A percentile compares a stretch with the other conserved stretches of the same genome.
phyloP scores from a whole-genome alignment of 2,113 vertebrate species.

The Aegotheles bennettii region DNA sequence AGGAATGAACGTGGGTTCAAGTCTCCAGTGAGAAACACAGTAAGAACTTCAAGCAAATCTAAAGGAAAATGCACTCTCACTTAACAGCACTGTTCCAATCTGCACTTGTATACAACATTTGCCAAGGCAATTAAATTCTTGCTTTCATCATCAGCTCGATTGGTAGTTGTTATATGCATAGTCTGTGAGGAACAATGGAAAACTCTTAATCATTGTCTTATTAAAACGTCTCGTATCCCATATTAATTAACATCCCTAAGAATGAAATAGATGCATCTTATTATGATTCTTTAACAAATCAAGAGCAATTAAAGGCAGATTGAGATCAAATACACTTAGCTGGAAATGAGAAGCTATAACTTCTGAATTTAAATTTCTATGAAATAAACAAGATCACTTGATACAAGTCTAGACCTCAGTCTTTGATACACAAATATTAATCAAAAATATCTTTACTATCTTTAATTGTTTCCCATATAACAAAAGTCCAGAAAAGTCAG shows the following conservation, averaged over 20 bases:
- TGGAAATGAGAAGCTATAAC: not conserved
- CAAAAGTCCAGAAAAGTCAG: not conserved
- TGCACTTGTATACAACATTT: not conserved
- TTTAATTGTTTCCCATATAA: not conserved
- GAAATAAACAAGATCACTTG: not conserved
- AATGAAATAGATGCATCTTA: not conserved
- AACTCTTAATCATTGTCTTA: not conserved
- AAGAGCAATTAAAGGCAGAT: not conserved
- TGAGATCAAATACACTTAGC: not conserved
- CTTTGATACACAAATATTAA: not conserved
- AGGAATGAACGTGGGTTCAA: fast-evolving
- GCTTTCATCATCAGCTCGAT: not conserved
- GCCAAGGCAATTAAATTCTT: not conserved
- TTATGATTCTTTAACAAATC: not conserved
- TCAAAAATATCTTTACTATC: not conserved
- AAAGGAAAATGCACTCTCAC: not conserved
- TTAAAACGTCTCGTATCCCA: not conserved
- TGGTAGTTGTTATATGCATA: not conserved
- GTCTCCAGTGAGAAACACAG: not conserved
- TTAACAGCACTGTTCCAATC: not conserved
- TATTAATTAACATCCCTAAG: not conserved
- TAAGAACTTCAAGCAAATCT: not conserved
- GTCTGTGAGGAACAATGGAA: not conserved
- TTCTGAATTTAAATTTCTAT: not conserved
- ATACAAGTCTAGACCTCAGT: not conserved